These are phyloP conservation scores for Mylabris phalerata DNA, from an alignment of 1,140 invertebrate species.

Conservation along the genomic window DNA sequence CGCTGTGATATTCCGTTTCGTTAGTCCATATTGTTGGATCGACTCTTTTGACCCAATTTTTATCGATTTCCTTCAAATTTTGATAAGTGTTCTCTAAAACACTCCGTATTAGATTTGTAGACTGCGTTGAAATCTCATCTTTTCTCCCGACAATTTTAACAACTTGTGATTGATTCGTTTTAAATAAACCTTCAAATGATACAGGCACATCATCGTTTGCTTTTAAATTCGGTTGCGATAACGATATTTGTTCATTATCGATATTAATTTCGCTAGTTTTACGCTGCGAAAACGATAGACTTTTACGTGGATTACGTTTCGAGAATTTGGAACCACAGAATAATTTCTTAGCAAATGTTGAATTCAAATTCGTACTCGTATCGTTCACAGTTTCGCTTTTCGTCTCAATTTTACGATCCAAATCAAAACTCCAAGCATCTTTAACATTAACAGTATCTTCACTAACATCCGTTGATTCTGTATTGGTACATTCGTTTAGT, in stretches of 20 bases:
- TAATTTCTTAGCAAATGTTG: conserved; percentile 57
- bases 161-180: not conserved
- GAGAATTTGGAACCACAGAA: conserved; percentile 61
- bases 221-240: conserved; percentile 18
- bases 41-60: conserved; percentile 37
- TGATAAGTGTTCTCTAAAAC: conserved; percentile 28
- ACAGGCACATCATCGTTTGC: not conserved
- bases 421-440: conserved; percentile 51
- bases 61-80: conserved; percentile 30
- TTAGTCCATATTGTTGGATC: not conserved
- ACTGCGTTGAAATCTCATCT: conserved; percentile 27
- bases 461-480: not conserved
- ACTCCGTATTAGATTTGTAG: conserved; percentile 43
- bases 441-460: conserved; percentile 19
- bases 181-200: conserved; percentile 6
- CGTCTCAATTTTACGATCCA: conserved; percentile 45
- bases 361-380: conserved; percentile 15
- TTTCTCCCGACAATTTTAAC: conserved; percentile 1
- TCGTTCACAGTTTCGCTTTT: not conserved
- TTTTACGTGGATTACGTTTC: conserved; percentile 70
- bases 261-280: conserved; percentile 27
- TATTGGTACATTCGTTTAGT: not conserved
- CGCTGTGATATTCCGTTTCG: conserved; percentile 30
- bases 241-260: conserved; percentile 8
- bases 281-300: conserved; percentile 43